These are phyloP conservation scores for Micromys minutus DNA, from an alignment of 2,113 vertebrate genomes.

Conservation along the genomic window DNA sequence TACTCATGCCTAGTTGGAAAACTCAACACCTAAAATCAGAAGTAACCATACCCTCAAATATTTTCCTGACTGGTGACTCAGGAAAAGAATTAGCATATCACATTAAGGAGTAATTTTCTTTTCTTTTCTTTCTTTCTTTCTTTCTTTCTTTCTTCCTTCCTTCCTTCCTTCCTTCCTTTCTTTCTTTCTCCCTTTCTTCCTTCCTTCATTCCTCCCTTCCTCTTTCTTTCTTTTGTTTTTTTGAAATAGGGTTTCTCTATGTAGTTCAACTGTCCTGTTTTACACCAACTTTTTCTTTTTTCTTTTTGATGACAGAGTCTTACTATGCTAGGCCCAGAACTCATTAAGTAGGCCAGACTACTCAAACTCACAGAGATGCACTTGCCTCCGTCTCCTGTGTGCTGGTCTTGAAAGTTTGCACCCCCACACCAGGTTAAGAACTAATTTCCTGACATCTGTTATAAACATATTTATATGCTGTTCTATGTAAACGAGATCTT, in stretches of 20 bases:
- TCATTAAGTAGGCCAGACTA: background rate
- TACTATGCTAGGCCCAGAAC: background rate
- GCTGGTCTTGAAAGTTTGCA: background rate
- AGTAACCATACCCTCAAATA: constrained; percentile 14
- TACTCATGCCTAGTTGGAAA: background rate
- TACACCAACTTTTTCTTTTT: background rate
- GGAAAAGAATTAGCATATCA: constrained; percentile 45
- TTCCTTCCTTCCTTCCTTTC: no score
- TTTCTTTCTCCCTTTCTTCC: no score
- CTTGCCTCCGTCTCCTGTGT: background rate
- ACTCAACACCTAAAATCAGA: constrained; percentile 32
- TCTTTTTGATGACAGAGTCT: background rate
- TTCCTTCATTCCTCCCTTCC: no score
- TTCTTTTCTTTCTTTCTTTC: background rate
- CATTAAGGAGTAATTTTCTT: constrained; percentile 30
- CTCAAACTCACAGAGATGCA: background rate
- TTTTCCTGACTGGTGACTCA: background rate
- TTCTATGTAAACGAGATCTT: constrained; percentile 44
- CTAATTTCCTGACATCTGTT: constrained; percentile 2
- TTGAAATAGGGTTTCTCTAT: background rate
- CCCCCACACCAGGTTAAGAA: background rate
- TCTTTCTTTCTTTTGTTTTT: background rate
- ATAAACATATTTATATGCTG: background rate
- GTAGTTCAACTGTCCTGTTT: no score
- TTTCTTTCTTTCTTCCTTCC: no score